Evolutionary conservation across 2,888 invertebrate genomes (phyloP).

Genomic region (Alloplasta piceator): DNA sequence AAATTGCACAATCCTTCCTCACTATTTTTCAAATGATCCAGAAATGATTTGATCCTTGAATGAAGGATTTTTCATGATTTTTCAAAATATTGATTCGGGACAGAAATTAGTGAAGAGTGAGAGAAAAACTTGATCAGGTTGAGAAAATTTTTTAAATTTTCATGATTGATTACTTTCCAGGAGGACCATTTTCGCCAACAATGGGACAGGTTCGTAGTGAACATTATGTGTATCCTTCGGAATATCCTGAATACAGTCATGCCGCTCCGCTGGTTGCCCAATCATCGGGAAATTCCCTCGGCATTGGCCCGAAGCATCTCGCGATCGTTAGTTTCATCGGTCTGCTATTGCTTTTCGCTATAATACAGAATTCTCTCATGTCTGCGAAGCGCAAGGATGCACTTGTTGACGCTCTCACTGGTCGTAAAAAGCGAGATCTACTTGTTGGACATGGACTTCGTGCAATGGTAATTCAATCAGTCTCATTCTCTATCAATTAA

Average conservation of each 20-base stretch:
- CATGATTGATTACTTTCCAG: slow-evolving; percentile 24
- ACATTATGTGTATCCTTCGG: slow-evolving; percentile 70
- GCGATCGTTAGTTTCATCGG: slow-evolving; percentile 81
- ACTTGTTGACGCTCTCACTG: slow-evolving; percentile 75
- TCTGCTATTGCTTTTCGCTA: slow-evolving; percentile 79
- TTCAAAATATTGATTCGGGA: no score
- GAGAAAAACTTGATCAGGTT: no score
- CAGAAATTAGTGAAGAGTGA: no score
- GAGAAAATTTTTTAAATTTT: no score
- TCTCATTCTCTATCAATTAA: slow-evolving; percentile 1
- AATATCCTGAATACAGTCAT: slow-evolving; percentile 68
- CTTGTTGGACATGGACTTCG: slow-evolving; percentile 67
- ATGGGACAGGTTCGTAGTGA: slow-evolving; percentile 71
- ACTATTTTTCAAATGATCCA: no score
- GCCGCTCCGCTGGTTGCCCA: slow-evolving; percentile 65
- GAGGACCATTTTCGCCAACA: slow-evolving; percentile 33
- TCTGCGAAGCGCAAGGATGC: slow-evolving; percentile 76
- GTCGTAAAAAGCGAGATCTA: slow-evolving; percentile 76
- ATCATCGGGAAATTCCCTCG: slow-evolving; percentile 71
- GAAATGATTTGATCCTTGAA: no score
- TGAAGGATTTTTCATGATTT: no score
- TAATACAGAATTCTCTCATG: slow-evolving; percentile 80
- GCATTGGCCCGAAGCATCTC: slow-evolving; percentile 78
- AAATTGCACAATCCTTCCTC: no score
- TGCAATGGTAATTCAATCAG: slow-evolving; percentile 69